These are phyloP conservation scores for Drosophila mercatorum DNA, from an alignment of 2,888 invertebrate genomes.

Conservation along the genomic window DNA sequence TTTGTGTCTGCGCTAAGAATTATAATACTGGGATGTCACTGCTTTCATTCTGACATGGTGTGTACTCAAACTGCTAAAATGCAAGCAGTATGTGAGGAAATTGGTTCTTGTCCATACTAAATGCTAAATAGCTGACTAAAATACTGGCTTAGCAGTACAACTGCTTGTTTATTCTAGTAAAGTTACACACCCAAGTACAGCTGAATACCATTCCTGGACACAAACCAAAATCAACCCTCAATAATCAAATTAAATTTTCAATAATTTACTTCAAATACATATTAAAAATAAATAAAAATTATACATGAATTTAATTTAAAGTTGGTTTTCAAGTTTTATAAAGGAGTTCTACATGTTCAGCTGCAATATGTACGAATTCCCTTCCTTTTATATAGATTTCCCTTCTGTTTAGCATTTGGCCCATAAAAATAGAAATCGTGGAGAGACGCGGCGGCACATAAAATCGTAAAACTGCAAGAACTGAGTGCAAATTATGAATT, in stretches of 20 bases:
- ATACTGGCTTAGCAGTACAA: not conserved
- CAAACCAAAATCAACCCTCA: not conserved
- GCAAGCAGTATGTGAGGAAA: not conserved
- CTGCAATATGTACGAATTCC: too few relatives aligned
- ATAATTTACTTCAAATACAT: not conserved
- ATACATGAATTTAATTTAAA: not conserved
- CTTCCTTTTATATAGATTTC: not conserved
- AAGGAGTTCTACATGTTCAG: too few relatives aligned
- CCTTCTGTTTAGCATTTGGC: not conserved
- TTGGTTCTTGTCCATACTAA: not conserved
- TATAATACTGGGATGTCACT: not conserved
- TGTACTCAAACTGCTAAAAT: not conserved
- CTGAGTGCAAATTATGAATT: constrained; percentile 67
- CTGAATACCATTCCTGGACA: not conserved
- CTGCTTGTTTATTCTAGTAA: not conserved
- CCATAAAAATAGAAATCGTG: constrained; percentile 55
- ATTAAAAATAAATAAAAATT: not conserved
- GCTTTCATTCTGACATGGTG: not conserved
- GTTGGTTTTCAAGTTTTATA: not conserved
- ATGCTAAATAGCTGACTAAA: not conserved
- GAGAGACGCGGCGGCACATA: constrained; percentile 19
- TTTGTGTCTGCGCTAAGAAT: not conserved
- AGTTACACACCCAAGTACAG: too few relatives aligned
- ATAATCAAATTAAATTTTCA: not conserved
- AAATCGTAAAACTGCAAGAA: constrained; percentile 44